A percentile compares a stretch with the other conserved stretches of the same genome.
Conservation (phyloP, 2,113 vertebrate species). For the Barbus barbus region DNA sequence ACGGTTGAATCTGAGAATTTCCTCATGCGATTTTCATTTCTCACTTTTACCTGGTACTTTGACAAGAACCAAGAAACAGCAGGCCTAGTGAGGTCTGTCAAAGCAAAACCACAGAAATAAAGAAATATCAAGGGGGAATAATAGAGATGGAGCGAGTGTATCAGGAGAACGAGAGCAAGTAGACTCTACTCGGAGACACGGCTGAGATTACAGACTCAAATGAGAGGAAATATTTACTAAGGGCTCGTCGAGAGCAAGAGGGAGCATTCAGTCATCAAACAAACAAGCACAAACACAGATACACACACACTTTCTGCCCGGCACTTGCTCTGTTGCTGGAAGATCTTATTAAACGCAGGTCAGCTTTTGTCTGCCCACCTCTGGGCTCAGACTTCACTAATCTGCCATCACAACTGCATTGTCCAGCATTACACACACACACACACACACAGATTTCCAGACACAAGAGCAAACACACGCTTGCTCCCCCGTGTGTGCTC, state of each 20-base stretch:
- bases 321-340: constrained; percentile 26
- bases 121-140: constrained; percentile 18
- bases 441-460: constrained; percentile 40
- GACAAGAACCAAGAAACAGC: neutral
- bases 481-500: constrained; percentile 52
- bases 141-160: constrained; percentile 16
- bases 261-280: constrained; percentile 47
- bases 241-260: constrained; percentile 43
- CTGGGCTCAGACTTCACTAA: constrained; percentile 49
- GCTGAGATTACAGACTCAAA: constrained; percentile 55
- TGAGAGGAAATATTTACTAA: constrained; percentile 62
- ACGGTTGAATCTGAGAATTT: neutral
- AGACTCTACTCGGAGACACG: constrained; percentile 34
- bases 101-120: constrained; percentile 3
- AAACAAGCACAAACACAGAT: constrained; percentile 36
- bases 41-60: constrained; percentile 23
- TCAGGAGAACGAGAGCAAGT: neutral
- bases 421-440: constrained; percentile 29
- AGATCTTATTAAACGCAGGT: constrained; percentile 52
- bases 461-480: constrained; percentile 54
- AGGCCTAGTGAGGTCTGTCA: neutral
- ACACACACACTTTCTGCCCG: constrained; percentile 9
- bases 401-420: constrained; percentile 52
- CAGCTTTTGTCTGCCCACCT: constrained; percentile 42
- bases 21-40: neutral